Conservation (phyloP, 2,797 vertebrate genomes). For the Eulemur rubriventer region DNA sequence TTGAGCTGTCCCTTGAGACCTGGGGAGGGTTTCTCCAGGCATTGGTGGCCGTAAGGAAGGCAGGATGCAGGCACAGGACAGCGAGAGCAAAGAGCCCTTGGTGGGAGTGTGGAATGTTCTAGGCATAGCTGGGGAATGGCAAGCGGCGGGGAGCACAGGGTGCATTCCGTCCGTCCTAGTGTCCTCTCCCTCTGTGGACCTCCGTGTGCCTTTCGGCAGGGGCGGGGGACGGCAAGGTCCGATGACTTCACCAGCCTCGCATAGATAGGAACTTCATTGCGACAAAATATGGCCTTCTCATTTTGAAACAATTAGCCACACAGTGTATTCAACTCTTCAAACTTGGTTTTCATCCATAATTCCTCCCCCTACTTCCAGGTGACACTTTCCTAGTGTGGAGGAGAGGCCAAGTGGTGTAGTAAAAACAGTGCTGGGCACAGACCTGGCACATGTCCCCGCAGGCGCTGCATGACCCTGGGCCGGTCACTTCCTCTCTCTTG, state of each 20-base stretch:
- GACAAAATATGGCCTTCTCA: not conserved
- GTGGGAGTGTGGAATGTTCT: not conserved
- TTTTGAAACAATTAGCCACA: not conserved
- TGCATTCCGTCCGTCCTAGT: not conserved
- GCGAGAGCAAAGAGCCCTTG: not conserved
- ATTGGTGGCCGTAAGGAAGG: not conserved
- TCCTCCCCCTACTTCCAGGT: not conserved
- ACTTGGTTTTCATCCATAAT: not conserved
- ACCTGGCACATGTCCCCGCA: not conserved
- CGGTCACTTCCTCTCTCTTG: not conserved
- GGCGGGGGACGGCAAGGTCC: not conserved
- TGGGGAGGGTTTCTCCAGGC: not conserved
- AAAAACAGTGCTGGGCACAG: not conserved
- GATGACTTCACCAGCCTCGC: not conserved
- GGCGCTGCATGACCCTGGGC: fast-evolving
- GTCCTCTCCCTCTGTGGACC: not conserved
- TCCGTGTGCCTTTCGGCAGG: not conserved
- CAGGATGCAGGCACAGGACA: not conserved
- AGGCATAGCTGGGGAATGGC: not conserved
- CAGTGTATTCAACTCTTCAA: not conserved
- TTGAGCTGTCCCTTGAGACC: not conserved
- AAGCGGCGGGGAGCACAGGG: not conserved
- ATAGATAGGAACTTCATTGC: not conserved
- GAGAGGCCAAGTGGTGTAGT: not conserved
- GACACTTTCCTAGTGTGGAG: not conserved